These are phyloP conservation scores for Pseudobourletiella spinata DNA, from an alignment of 1,140 invertebrate species.

Conservation along the genomic window DNA sequence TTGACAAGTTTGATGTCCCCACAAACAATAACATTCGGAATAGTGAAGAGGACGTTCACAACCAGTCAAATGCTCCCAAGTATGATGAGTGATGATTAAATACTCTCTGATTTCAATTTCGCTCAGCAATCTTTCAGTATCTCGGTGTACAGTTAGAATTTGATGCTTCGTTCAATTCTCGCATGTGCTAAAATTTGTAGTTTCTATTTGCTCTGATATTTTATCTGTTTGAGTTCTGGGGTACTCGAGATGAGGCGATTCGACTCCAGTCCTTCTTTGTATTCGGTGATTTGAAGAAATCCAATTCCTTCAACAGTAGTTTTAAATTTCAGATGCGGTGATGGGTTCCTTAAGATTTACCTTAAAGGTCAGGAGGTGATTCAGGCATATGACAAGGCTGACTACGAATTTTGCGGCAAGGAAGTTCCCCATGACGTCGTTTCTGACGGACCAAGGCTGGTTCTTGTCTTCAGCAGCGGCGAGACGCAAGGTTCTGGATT, in stretches of 20 bases:
- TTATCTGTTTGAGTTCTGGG: too few species aligned
- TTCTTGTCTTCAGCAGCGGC: slow-evolving; percentile 86
- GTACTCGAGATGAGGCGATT: too few species aligned
- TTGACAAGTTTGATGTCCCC: slow-evolving; percentile 81
- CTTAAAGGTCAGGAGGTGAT: slow-evolving; percentile 85
- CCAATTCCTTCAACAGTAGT: too few species aligned
- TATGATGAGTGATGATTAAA: neutral
- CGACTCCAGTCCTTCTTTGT: too few species aligned
- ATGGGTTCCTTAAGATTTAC: slow-evolving; percentile 85
- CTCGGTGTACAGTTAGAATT: neutral
- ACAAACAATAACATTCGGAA: slow-evolving; percentile 52
- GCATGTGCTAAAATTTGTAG: neutral
- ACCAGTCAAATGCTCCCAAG: slow-evolving; percentile 6
- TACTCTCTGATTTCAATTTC: neutral
- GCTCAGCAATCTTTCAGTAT: neutral
- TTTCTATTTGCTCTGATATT: neutral
- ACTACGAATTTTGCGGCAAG: slow-evolving; percentile 82
- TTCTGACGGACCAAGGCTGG: slow-evolving; percentile 82
- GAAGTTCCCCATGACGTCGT: slow-evolving; percentile 55
- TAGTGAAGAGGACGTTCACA: slow-evolving; percentile 51
- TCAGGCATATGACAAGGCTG: slow-evolving; percentile 84
- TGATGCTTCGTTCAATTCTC: neutral
- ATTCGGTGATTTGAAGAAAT: too few species aligned
- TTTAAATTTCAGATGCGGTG: slow-evolving; percentile 61
- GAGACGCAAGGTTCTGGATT: slow-evolving; percentile 80